phyloP scores from a whole-genome alignment of 2,888 invertebrate species.

The Falcaria lacertinaria region DNA sequence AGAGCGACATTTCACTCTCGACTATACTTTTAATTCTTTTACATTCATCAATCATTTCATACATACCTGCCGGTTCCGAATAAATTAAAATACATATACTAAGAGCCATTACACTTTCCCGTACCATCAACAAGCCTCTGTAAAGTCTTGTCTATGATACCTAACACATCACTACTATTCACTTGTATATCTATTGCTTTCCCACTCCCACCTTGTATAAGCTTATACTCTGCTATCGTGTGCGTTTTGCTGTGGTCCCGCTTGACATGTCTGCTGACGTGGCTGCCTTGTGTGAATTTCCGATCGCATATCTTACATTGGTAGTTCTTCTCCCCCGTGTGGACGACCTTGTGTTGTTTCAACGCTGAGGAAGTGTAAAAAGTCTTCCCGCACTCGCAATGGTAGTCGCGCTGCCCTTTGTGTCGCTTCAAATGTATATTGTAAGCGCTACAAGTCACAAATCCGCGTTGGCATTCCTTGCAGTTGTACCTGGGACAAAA shows the following conservation, averaged over 20 bases:
- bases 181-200: too few relatives aligned
- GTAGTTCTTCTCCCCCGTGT: conserved; percentile 69
- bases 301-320: conserved; percentile 68
- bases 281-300: conserved; percentile 68
- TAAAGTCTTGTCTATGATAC: conserved; percentile 26
- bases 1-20: too few relatives aligned
- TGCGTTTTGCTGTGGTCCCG: conserved; percentile 40
- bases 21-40: too few relatives aligned
- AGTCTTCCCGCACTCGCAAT: conserved; percentile 68
- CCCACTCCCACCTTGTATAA: conserved; percentile 33
- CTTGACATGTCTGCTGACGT: conserved; percentile 65
- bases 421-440: conserved; percentile 67
- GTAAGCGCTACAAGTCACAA: conserved; percentile 64
- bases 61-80: too few relatives aligned
- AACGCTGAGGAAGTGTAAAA: conserved; percentile 69
- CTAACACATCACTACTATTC: conserved; percentile 19
- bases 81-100: conserved; percentile 2
- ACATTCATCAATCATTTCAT: too few relatives aligned
- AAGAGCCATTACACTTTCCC: conserved; percentile 9
- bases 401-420: conserved; percentile 66
- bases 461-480: conserved; percentile 62
- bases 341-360: conserved; percentile 67
- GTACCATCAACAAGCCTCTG: conserved; percentile 8
- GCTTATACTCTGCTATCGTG: conserved; percentile 29
- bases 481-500: conserved; percentile 54